phyloP scores from a whole-genome alignment of 2,113 vertebrate species.

The Phaethon lepturus region DNA sequence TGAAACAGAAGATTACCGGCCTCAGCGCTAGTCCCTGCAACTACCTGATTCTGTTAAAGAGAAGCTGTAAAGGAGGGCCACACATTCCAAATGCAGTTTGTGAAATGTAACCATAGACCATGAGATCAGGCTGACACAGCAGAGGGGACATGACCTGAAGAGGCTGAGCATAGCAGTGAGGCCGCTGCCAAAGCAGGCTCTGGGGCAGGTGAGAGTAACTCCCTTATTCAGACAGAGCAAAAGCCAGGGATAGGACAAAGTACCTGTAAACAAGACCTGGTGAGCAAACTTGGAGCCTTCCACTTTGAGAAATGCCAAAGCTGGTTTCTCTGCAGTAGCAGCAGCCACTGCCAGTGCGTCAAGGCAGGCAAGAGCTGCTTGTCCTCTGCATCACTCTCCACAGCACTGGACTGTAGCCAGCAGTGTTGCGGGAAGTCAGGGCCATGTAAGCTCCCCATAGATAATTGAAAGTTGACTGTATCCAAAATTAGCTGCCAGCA shows the following conservation, averaged over 20 bases:
- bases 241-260: not conserved
- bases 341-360: fast-evolving
- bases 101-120: not conserved
- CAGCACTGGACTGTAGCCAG: not conserved
- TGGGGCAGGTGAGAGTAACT: not conserved
- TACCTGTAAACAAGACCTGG: not conserved
- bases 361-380: not conserved
- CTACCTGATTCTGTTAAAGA: not conserved
- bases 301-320: not conserved
- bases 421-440: not conserved
- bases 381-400: not conserved
- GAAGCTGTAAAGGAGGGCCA: not conserved
- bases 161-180: not conserved
- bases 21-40: not conserved
- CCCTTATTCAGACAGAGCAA: not conserved
- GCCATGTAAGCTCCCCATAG: not conserved
- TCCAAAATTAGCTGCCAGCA: not conserved
- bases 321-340: not conserved
- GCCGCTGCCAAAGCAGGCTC: not conserved
- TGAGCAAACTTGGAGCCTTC: not conserved
- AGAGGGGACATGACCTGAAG: not conserved
- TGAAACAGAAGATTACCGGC: not conserved
- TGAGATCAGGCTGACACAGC: not conserved
- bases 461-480: not conserved
- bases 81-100: not conserved